phyloP scores from a whole-genome alignment of 2,888 invertebrate species.

The Panzeria rudis region DNA sequence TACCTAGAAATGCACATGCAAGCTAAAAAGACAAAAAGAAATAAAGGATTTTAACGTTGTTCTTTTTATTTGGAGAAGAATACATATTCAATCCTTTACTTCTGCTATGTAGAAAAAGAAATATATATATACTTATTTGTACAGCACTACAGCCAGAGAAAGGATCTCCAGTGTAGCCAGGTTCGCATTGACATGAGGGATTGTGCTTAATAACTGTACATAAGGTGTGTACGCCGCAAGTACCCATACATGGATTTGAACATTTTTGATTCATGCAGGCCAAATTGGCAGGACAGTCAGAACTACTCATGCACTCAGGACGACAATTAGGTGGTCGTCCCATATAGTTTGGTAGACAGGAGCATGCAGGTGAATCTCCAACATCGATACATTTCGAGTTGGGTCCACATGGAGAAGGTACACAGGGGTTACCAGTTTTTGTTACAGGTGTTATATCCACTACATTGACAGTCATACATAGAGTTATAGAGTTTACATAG shows the following conservation, averaged over 20 bases:
- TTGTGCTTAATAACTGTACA: constrained; percentile 91
- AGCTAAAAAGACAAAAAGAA: constrained; percentile 13
- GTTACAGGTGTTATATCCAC: constrained; percentile 83
- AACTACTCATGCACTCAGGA: constrained; percentile 89
- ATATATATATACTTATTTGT: constrained; percentile 83
- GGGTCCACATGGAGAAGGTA: constrained; percentile 93
- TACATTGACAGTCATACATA: constrained; percentile 74
- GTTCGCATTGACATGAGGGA: constrained; percentile 90
- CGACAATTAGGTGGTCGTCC: constrained; percentile 94
- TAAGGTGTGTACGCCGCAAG: constrained; percentile 89
- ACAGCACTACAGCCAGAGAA: constrained; percentile 88
- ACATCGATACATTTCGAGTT: constrained; percentile 91
- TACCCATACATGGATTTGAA: constrained; percentile 90
- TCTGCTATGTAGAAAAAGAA: constrained; percentile 1
- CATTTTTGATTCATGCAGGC: constrained; percentile 92
- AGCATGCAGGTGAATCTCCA: constrained; percentile 91
- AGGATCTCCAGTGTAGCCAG: constrained; percentile 91
- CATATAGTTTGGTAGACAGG: constrained; percentile 90
- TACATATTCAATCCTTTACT: constrained; percentile 29
- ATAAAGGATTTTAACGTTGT: constrained; percentile 34
- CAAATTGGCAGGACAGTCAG: constrained; percentile 89
- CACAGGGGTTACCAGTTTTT: constrained; percentile 90
- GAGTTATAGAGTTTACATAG: constrained; percentile 72
- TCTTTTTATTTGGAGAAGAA: neutral
- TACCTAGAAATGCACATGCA: neutral